Evolutionary conservation across 2,888 invertebrate genomes (phyloP).

Genomic region (Lycaena phlaeas): DNA sequence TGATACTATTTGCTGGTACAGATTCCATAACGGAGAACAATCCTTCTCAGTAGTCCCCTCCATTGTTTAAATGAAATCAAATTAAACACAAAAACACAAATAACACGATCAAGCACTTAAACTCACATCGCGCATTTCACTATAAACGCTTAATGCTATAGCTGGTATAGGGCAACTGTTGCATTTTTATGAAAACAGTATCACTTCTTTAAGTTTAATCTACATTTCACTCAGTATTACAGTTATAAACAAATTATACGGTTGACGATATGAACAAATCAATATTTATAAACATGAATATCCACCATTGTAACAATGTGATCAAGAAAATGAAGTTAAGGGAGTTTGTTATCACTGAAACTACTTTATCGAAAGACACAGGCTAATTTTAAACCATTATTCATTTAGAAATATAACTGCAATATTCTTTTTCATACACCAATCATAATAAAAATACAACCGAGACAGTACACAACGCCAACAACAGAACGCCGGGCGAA

Average conservation of each 20-base stretch:
- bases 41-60: slow-evolving; percentile 84
- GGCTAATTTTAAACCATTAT: slow-evolving; percentile 10
- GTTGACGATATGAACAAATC: slow-evolving; percentile 55
- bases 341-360: slow-evolving; percentile 15
- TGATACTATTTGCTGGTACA: slow-evolving; percentile 95
- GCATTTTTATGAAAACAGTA: slow-evolving; percentile 39
- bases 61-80: slow-evolving; percentile 70
- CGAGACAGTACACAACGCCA: slow-evolving; percentile 1
- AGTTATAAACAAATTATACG: slow-evolving; percentile 35
- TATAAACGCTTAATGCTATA: slow-evolving; percentile 40
- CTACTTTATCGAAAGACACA: slow-evolving; percentile 14
- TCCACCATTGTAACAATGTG: slow-evolving; percentile 39
- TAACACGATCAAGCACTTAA: slow-evolving; percentile 40
- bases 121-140: slow-evolving; percentile 35
- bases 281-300: slow-evolving; percentile 70
- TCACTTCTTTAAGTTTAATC: slow-evolving; percentile 32
- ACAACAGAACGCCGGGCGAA: slow-evolving; percentile 1
- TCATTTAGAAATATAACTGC: slow-evolving; percentile 22
- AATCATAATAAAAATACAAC: slow-evolving; percentile 27
- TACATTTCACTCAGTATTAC: slow-evolving; percentile 54
- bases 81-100: slow-evolving; percentile 37
- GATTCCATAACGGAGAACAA: slow-evolving; percentile 91
- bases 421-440: slow-evolving; percentile 40
- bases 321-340: slow-evolving; percentile 28
- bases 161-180: slow-evolving; percentile 44